phyloP scores from a whole-genome alignment of 2,888 invertebrate genomes.

The Protodeltote pygarga region DNA sequence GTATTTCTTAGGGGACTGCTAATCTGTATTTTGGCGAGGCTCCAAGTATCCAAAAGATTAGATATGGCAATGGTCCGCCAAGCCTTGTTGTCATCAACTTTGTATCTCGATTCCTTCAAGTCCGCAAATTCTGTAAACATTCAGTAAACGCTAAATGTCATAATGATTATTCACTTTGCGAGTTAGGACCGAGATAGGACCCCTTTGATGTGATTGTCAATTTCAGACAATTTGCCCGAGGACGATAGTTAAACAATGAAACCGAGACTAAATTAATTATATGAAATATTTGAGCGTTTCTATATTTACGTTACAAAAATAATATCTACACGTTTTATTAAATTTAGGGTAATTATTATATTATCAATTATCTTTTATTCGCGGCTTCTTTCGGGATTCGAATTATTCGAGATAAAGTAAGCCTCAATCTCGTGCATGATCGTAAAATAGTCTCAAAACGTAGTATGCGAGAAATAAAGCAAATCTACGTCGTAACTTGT shows the following conservation, averaged over 20 bases:
- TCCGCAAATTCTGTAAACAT: constrained; percentile 36
- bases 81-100: constrained; percentile 55
- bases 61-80: constrained; percentile 53
- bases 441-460: too few relatives aligned
- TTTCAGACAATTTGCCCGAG: constrained; percentile 13
- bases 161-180: constrained; percentile 27
- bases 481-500: too few relatives aligned
- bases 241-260: constrained; percentile 10
- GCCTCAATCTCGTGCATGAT: too few relatives aligned
- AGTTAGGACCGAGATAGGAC: constrained; percentile 17
- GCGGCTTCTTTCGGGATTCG: too few relatives aligned
- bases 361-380: too few relatives aligned
- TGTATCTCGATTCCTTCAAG: constrained; percentile 39
- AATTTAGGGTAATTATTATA: background rate
- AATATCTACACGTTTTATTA: background rate
- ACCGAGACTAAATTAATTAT: constrained; percentile 10
- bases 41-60: constrained; percentile 72
- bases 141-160: constrained; percentile 22
- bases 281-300: background rate
- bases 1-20: constrained; percentile 66
- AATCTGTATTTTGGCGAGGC: constrained; percentile 74
- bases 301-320: too few relatives aligned
- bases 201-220: constrained; percentile 28
- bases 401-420: too few relatives aligned
- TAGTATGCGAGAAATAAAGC: too few relatives aligned